Evolutionary conservation across 2,888 invertebrate species (phyloP).

Genomic region (Emesis castigata): DNA sequence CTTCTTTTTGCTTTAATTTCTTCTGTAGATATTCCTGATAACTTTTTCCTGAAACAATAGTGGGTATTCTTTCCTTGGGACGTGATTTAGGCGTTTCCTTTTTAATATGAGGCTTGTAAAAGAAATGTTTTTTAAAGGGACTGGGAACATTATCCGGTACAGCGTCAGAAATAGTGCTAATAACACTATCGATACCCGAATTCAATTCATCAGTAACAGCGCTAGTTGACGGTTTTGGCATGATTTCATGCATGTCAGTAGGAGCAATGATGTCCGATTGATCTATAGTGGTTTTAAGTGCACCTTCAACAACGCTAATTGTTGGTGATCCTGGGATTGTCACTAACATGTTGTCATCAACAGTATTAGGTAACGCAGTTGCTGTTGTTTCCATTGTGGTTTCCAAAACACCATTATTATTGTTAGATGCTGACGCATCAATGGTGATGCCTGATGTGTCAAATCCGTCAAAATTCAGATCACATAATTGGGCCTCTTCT

Average conservation of each 20-base stretch:
- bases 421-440: constrained; percentile 43
- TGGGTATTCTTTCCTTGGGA: constrained; percentile 51
- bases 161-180: constrained; percentile 41
- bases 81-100: constrained; percentile 42
- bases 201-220: constrained; percentile 42
- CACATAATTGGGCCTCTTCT: constrained; percentile 37
- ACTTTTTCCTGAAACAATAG: constrained; percentile 46
- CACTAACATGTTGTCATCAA: constrained; percentile 37
- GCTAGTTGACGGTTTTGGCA: constrained; percentile 38
- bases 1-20: constrained; percentile 50
- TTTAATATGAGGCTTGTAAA: constrained; percentile 25
- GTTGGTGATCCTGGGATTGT: constrained; percentile 46
- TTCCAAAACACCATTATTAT: constrained; percentile 51
- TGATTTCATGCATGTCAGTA: constrained; percentile 34
- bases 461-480: constrained; percentile 46
- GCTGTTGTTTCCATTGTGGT: constrained; percentile 53
- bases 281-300: constrained; percentile 44
- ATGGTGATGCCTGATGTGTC: constrained; percentile 38
- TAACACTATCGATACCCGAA: constrained; percentile 42
- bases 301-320: constrained; percentile 47
- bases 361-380: constrained; percentile 57
- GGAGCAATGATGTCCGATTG: constrained; percentile 48
- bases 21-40: constrained; percentile 48
- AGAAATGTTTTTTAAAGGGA: constrained; percentile 38
- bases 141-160: constrained; percentile 52